Base-by-base conservation (phyloP, 2,797 vertebrate genomes). In the Galagoides demidoff region DNA sequence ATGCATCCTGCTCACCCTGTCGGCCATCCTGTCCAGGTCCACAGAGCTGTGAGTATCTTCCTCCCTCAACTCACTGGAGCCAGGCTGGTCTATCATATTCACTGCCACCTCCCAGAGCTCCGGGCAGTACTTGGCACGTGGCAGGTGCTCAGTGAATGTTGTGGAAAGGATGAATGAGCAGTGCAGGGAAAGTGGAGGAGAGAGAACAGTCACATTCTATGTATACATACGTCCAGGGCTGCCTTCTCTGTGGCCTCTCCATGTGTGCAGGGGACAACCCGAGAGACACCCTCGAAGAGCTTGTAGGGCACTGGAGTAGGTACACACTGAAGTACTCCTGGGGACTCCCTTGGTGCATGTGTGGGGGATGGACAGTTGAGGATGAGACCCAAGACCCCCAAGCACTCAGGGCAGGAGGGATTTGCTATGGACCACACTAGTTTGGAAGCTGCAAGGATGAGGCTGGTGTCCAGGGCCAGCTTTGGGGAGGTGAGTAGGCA, bases 1-100 rank as follows among this genome's bases (percentile, higher is more conserved):
- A 13, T 99, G 99, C 96, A 95, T 99, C 94, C 98, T 99, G 78
- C 98, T 99, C 85, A 99, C 99, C 0, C 89, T 99, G 95, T 99
- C 99, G 9, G 99, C 99, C 94, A 98, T 99, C 97, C 98, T 99
- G 83, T 99, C 99, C 91, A 99, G 99, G 98, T 99, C 99, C 43
- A 96, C 99, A 79, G 98, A 98, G 66, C 99, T 98, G 99, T 99
- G 97, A 99, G 99, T 99, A 97, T 31, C 94, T 96, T 71, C 39
- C 39, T 43, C 34, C 9, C 37, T 52, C 55, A 7, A 1, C 25
- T 7, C 20, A 23, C 0, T 8, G 25, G 0, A 55, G 76, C 37
- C 4, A n/a, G 31, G 27, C 39, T 23, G 37, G 7, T 78, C 61
- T 61, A 25, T 17, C 59, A 79, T 25, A 2, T 4, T 61, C 61